Base-by-base conservation (phyloP, 2,888 invertebrate species). In the Piscicola geometra region DNA sequence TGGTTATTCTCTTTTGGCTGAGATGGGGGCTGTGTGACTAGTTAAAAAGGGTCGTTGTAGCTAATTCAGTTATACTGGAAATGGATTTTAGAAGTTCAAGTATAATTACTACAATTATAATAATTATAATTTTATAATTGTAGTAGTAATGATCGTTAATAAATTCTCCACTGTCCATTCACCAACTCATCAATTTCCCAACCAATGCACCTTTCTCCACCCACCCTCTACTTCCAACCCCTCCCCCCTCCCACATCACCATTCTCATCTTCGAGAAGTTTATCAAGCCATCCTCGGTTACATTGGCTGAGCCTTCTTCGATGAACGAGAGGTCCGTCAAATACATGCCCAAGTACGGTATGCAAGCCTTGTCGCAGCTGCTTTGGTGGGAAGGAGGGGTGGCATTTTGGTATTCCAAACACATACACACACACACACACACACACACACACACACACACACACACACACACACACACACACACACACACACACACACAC, bases 201-300 rank as follows among this genome's bases (percentile, higher is more conserved):
- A 47, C 21, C 21, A 47, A 47, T 21, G n/a, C n/a, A n/a, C n/a
- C n/a, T n/a, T 47, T 47, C 9, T 47, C 21, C 50, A 47, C 12
- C 21, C 50, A 47, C 50, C 50, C 21, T 47, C 21, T 47, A 47
- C 21, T 47, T 47, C 9, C 21, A 15, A 9, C 9, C 50, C 50
- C 21, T 15, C 50, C 50, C 3, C 5, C 25, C n/a, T 56, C 60
- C 60, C 9, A 25, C 47, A 18, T 35, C 86, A 93, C 93, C 94
- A 94, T 94, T 87, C 94, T 88, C 93, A 94, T 94, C 86, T 94
- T 94, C 3, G 94, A 93, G 86, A 94, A 94, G 84, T 94, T 94
- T 69, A 94, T 88, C 25, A 94, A 89, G 72, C 91, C 91, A 79
- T 94, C 93, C 1, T 93, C 92, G 0, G 93, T 93, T 84, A 92